phyloP scores from a whole-genome alignment of 2,888 invertebrate species.

The Spatulosminthurus flaviceps region DNA sequence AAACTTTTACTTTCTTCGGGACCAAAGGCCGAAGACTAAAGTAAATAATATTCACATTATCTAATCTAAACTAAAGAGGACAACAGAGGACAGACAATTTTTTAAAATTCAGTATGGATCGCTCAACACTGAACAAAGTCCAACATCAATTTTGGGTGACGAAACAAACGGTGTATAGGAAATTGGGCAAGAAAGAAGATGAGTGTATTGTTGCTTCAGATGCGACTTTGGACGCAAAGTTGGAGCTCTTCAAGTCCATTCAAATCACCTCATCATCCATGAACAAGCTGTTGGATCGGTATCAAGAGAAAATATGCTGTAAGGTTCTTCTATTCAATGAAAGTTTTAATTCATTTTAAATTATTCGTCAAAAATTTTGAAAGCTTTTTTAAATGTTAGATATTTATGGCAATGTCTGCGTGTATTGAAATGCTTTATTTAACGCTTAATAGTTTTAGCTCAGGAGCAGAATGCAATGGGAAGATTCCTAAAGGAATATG shows the following conservation, averaged over 20 bases:
- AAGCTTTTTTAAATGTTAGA: too few species aligned
- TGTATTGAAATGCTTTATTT: too few species aligned
- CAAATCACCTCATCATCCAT: slow-evolving; percentile 88
- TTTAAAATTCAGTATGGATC: slow-evolving; percentile 55
- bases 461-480: slow-evolving; percentile 96
- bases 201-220: slow-evolving; percentile 96
- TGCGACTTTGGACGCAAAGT: slow-evolving; percentile 94
- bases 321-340: too few species aligned
- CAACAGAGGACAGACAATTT: too few species aligned
- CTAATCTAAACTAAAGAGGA: too few species aligned
- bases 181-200: slow-evolving; percentile 96
- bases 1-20: too few species aligned
- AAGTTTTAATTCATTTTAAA: too few species aligned
- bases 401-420: too few species aligned
- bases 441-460: slow-evolving; percentile 75
- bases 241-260: slow-evolving; percentile 91
- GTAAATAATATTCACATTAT: neutral
- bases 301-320: slow-evolving; percentile 91
- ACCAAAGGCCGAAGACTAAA: neutral
- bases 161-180: slow-evolving; percentile 91
- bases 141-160: slow-evolving; percentile 99
- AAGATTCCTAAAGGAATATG: slow-evolving; percentile 91
- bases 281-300: slow-evolving; percentile 88
- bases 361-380: too few species aligned
- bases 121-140: slow-evolving; percentile 73